Percentiles rank a stretch among this genome's conserved stretches.
phyloP scores from a whole-genome alignment of 2,113 vertebrate genomes.

The Eira barbara region DNA sequence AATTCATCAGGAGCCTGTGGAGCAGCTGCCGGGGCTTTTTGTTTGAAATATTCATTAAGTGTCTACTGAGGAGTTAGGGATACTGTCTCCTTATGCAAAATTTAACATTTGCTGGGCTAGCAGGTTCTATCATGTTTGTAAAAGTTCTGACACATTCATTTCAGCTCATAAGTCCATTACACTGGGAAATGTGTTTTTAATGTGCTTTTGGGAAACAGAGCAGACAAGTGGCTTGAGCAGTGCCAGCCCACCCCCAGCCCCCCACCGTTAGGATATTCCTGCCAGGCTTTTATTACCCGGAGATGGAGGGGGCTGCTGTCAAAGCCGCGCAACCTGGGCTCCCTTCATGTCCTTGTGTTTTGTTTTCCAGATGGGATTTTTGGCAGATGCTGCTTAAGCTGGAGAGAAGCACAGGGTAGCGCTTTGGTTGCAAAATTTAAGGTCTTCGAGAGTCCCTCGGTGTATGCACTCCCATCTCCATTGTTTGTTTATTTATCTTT shows the following conservation, averaged over 20 bases:
- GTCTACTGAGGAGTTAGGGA: conserved; percentile 11
- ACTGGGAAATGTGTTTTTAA: conserved; percentile 60
- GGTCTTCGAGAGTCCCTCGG: not conserved
- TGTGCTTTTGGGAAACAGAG: conserved; percentile 40
- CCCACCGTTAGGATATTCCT: not conserved
- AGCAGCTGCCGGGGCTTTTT: not conserved
- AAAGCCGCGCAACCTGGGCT: not conserved
- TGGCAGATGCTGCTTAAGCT: not conserved
- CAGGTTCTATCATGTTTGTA: not conserved
- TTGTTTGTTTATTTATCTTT: not conserved
- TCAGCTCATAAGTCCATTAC: conserved; percentile 35
- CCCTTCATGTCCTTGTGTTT: not conserved
- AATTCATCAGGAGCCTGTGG: conserved; percentile 16
- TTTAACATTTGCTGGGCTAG: not conserved
- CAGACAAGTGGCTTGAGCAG: conserved; percentile 4
- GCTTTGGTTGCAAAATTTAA: not conserved
- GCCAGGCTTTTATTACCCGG: conserved; percentile 16
- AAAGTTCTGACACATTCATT: conserved; percentile 12
- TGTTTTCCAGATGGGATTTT: not conserved
- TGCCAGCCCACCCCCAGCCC: not conserved
- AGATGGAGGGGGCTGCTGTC: not conserved
- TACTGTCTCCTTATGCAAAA: not conserved
- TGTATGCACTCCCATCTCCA: not conserved
- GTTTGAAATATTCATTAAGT: conserved; percentile 64
- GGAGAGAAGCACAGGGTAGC: not conserved